A percentile compares a stretch with the other conserved stretches of the same genome.
Evolutionary conservation across 1,140 invertebrate genomes (phyloP).

Genomic region (Gryon sp.): DNA sequence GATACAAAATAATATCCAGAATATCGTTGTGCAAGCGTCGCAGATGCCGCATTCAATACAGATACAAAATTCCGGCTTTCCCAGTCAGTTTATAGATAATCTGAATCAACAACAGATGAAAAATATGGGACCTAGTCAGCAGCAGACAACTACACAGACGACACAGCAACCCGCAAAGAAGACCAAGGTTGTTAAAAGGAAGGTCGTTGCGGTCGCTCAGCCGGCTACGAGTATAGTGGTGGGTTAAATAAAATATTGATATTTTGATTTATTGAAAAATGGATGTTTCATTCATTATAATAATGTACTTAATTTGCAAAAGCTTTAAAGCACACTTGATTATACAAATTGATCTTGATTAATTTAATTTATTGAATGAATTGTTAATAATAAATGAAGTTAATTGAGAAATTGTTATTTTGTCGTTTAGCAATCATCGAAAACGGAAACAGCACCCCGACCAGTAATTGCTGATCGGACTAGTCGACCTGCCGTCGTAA

Average conservation of each 20-base stretch:
- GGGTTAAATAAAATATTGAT: constrained; percentile 18
- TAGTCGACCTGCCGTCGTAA: constrained; percentile 28
- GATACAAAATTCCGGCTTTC: constrained; percentile 77
- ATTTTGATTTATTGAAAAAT: too few relatives aligned
- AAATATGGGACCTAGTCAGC: constrained; percentile 69
- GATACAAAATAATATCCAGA: constrained; percentile 79
- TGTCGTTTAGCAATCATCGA: constrained; percentile 62
- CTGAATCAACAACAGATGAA: constrained; percentile 78
- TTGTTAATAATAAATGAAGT: too few relatives aligned
- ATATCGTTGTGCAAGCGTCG: constrained; percentile 78
- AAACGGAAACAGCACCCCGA: constrained; percentile 15
- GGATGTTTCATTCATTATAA: too few relatives aligned
- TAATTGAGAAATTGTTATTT: constrained; percentile 2
- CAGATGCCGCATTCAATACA: constrained; percentile 78
- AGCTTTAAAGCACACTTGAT: too few relatives aligned
- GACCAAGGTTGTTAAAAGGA: constrained; percentile 74
- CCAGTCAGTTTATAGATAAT: constrained; percentile 78
- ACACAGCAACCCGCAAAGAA: constrained; percentile 70
- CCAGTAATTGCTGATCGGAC: constrained; percentile 16
- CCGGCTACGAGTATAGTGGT: constrained; percentile 64
- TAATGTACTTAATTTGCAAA: too few relatives aligned
- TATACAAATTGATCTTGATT: too few relatives aligned
- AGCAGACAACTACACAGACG: constrained; percentile 42
- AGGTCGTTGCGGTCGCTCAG: constrained; percentile 69
- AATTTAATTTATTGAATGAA: too few relatives aligned